phyloP scores from a whole-genome alignment of 2,113 vertebrate genomes.

The Bos taurus region DNA sequence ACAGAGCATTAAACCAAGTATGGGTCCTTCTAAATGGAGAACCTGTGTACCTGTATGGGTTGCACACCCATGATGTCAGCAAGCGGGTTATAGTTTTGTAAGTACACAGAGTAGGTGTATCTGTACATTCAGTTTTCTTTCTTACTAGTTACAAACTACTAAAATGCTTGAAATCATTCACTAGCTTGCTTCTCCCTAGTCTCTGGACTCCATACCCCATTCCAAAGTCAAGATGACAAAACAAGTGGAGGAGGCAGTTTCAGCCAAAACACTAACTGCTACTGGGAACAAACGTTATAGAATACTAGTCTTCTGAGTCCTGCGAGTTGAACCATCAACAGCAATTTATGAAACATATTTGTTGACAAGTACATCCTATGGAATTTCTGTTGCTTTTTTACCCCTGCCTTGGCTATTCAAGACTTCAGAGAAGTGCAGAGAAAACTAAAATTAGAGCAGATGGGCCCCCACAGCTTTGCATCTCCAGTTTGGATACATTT shows the following conservation, averaged over 20 bases:
- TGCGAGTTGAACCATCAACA: background rate
- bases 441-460: conserved; percentile 24
- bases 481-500: background rate
- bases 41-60: background rate
- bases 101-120: background rate
- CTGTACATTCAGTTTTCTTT: background rate
- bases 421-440: background rate
- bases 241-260: background rate
- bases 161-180: background rate
- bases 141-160: background rate
- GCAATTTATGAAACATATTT: background rate
- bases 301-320: background rate
- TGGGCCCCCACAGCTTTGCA: background rate
- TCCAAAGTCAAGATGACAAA: background rate
- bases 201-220: background rate
- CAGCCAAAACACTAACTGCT: background rate
- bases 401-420: background rate
- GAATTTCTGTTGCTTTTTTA: background rate
- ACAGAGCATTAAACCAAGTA: background rate
- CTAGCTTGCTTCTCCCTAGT: background rate
- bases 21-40: background rate
- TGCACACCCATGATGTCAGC: fast-evolving
- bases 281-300: background rate
- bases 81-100: background rate
- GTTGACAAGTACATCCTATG: background rate